Evolutionary conservation across 2,797 vertebrate species (phyloP), one percentile per base, ranked within the genome.

Genomic region (Coluber constrictor): DNA sequence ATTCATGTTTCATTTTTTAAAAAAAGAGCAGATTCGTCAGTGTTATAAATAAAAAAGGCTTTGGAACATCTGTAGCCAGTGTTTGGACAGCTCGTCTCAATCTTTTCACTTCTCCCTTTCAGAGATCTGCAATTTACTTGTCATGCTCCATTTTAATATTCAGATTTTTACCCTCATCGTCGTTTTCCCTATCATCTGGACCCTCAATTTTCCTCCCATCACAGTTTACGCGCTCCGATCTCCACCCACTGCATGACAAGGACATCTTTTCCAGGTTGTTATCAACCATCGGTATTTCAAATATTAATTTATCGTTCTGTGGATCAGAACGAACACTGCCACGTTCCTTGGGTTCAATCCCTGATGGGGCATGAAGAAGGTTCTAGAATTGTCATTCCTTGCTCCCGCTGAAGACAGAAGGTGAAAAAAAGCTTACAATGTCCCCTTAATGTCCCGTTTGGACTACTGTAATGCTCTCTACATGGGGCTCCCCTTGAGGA

Each of bases 21-120:
- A 37, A 93, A 87, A 90, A 91, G 63, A 91, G 43, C 66, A 74
- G 29, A 37, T 93, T 90, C 37, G 43, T 61, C 88, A 56, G 29
- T 20, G 56, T 91, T 90, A 91, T 61, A 93, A 91, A 91, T 88
- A 79, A 91, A 60, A n/a, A 90, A 32, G 63, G 23, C 29, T 87
- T 60, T 11, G 79, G 86, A 91, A 88, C 63, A 59, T 66, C 55
- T 4, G 60, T 37, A 37, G 63, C 79, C 56, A 56, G 63, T 88
- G 56, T 91, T 93, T 88, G 90, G 90, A 93, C 92, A 93, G 92
- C 23, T 92, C 90, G 56, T 79, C 86, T 88, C 92, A 88, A 27
- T 91, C 86, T 86, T 86, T 90, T 25, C n/a, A 23, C 8, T 27
- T 12, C 74, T 4, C 63, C 63, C 86, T 55, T 88, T 93, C 43